Percentiles rank a stretch among this genome's conserved stretches.
These are phyloP conservation scores for Indri indri DNA, from an alignment of 2,113 vertebrate genomes.

Conservation along the genomic window DNA sequence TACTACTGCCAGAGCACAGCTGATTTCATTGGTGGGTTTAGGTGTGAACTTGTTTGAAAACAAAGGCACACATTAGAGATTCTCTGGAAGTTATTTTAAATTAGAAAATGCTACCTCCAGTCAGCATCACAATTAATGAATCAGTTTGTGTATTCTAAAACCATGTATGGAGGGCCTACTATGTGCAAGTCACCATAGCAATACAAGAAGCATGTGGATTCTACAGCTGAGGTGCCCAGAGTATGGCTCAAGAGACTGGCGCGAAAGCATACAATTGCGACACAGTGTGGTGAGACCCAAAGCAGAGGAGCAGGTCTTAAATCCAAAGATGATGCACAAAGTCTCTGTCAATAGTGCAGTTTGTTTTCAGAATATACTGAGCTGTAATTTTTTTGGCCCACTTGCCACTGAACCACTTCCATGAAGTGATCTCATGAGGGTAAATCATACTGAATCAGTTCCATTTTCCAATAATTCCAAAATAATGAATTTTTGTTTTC, in stretches of 20 bases:
- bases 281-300: background rate
- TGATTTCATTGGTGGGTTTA: background rate
- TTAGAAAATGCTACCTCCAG: background rate
- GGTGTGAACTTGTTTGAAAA: background rate
- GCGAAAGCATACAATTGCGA: fast-evolving
- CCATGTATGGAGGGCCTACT: background rate
- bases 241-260: background rate
- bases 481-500: background rate
- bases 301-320: background rate
- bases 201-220: fast-evolving
- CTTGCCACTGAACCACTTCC: background rate
- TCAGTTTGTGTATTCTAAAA: background rate
- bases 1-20: background rate
- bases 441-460: background rate
- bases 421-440: background rate
- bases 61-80: background rate
- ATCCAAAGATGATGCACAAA: background rate
- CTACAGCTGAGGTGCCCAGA: fast-evolving
- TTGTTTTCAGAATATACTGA: background rate
- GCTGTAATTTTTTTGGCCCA: background rate
- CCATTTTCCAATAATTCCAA: background rate
- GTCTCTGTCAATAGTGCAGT: background rate
- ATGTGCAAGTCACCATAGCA: background rate
- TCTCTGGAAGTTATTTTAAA: background rate
- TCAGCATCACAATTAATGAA: background rate